These are phyloP conservation scores for Grus americana DNA, from an alignment of 2,113 vertebrate species.

Conservation along the genomic window DNA sequence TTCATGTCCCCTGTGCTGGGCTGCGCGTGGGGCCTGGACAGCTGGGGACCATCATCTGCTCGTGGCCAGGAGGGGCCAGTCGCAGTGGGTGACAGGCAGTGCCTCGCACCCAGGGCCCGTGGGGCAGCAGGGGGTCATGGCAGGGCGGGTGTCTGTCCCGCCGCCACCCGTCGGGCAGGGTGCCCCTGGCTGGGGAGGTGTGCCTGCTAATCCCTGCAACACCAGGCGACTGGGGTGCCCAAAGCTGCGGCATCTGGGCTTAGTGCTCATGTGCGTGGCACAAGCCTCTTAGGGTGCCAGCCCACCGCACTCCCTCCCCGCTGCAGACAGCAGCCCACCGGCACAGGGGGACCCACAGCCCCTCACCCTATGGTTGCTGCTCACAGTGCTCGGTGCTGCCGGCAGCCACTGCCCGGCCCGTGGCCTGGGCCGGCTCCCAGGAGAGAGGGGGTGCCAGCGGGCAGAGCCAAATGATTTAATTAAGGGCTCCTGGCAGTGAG, in stretches of 20 bases:
- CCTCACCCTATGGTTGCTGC: not conserved
- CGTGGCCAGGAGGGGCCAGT: rapidly evolving
- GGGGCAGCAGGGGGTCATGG: not conserved
- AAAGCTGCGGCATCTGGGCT: conserved; percentile 40
- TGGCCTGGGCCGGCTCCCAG: not conserved
- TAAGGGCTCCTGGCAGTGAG: conserved; percentile 42
- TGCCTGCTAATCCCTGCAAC: not conserved
- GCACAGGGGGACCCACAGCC: not conserved
- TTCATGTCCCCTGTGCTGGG: rapidly evolving
- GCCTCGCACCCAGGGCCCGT: rapidly evolving
- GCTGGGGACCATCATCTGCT: rapidly evolving
- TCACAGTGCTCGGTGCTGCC: rapidly evolving
- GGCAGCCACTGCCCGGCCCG: not conserved
- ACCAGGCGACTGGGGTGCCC: conserved; percentile 16
- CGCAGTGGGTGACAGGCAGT: rapidly evolving
- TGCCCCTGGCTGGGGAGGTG: not conserved
- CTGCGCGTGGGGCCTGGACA: rapidly evolving
- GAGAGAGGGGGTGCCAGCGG: not conserved
- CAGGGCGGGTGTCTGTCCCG: not conserved
- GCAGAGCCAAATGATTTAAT: conserved; percentile 63
- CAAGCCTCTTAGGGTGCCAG: conserved; percentile 24
- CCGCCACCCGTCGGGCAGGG: not conserved
- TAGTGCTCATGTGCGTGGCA: conserved; percentile 24
- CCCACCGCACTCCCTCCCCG: rapidly evolving
- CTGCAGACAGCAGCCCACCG: rapidly evolving